These are phyloP conservation scores for Apodemia mormo DNA, from an alignment of 2,888 invertebrate species.

Conservation along the genomic window DNA sequence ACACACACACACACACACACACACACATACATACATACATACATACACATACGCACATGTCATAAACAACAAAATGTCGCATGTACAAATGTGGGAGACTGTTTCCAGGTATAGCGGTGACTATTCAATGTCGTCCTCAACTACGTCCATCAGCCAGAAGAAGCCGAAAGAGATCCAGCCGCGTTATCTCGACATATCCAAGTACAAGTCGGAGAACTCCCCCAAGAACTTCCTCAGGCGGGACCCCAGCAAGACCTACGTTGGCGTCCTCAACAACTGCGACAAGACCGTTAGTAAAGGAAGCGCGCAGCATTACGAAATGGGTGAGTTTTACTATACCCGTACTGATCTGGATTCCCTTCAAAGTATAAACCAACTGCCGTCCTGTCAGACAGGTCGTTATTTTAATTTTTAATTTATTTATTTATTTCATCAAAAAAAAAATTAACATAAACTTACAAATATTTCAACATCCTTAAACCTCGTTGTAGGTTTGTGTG, in stretches of 20 bases:
- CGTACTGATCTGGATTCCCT: no score
- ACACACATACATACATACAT: not conserved
- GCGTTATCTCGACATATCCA: conserved; percentile 83
- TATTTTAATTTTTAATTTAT: no score
- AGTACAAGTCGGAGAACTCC: conserved; percentile 78
- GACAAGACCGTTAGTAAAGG: conserved; percentile 54
- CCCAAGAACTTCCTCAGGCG: conserved; percentile 75
- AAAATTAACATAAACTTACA: no score
- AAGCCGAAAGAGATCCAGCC: conserved; percentile 57
- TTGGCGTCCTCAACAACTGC: conserved; percentile 53
- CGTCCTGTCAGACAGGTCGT: no score
- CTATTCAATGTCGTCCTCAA: conserved; percentile 75
- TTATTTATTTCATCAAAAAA: no score
- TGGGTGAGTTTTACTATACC: conserved; percentile 53
- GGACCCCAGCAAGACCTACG: conserved; percentile 81
- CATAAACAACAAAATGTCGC: no score
- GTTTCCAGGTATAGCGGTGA: conserved; percentile 71
- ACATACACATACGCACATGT: no score
- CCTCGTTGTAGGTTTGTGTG: no score
- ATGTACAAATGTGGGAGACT: not conserved
- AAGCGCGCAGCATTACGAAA: conserved; percentile 68
- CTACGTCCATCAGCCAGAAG: conserved; percentile 60
- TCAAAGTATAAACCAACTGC: no score
- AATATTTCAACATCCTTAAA: no score
- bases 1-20: no score